Percentiles rank a stretch among this genome's conserved stretches.
Conservation (phyloP, 2,888 invertebrate genomes). For the Aphrophora alni region DNA sequence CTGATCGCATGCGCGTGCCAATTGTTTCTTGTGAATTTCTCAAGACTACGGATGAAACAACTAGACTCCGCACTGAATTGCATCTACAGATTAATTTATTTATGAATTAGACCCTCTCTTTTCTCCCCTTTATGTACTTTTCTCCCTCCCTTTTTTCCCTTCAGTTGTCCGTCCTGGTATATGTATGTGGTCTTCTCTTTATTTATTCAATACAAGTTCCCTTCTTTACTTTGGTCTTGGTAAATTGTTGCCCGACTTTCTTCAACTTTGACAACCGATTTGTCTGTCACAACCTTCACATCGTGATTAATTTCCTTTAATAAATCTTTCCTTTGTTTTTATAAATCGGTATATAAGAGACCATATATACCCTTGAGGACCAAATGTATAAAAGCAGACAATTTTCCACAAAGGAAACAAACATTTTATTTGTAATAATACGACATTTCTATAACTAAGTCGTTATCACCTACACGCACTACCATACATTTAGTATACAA, state of each 20-base stretch:
- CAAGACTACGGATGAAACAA: slow-evolving; percentile 21
- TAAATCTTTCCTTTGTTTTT: too few species aligned
- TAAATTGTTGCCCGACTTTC: background rate
- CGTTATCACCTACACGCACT: too few species aligned
- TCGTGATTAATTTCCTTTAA: too few species aligned
- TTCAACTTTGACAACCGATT: background rate
- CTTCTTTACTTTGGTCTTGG: background rate
- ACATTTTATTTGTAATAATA: too few species aligned
- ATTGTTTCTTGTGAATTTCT: background rate
- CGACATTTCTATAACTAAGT: too few species aligned
- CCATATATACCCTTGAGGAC: too few species aligned
- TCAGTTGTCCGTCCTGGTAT: background rate
- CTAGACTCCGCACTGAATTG: slow-evolving; percentile 10
- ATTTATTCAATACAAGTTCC: background rate
- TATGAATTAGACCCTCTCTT: slow-evolving; percentile 20
- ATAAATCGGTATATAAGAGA: too few species aligned
- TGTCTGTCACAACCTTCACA: too few species aligned
- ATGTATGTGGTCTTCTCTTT: background rate
- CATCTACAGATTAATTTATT: slow-evolving; percentile 29
- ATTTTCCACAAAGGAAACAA: too few species aligned
- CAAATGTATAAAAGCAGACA: too few species aligned
- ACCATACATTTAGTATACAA: too few species aligned
- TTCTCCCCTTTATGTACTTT: too few species aligned
- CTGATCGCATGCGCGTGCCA: background rate
- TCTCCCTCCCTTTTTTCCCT: background rate